Evolutionary conservation across 2,797 vertebrate genomes (phyloP).

Genomic region (Triplophysa yarkandensis): DNA sequence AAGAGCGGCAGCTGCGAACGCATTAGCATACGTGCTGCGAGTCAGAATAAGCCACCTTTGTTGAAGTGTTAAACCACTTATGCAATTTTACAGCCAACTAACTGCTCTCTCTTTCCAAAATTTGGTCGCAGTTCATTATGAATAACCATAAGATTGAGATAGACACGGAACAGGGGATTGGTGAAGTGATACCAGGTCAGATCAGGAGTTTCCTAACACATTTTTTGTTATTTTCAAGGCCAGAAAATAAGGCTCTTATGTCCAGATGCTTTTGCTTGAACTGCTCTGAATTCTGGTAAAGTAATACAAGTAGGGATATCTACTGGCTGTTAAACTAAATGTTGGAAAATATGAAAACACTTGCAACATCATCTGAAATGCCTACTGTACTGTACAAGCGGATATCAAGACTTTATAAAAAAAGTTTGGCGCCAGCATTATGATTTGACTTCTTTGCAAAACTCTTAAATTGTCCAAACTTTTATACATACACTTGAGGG

Average conservation of each 20-base stretch:
- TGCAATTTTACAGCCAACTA: slow-evolving; percentile 57
- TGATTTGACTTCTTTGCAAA: background rate
- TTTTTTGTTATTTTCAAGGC: slow-evolving; percentile 30
- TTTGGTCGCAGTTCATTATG: slow-evolving; percentile 52
- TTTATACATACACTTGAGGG: too few relatives aligned
- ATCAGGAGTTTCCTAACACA: slow-evolving; percentile 28
- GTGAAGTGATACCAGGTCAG: slow-evolving; percentile 36
- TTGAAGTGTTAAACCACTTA: slow-evolving; percentile 64
- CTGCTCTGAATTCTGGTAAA: slow-evolving; percentile 3
- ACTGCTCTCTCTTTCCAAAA: slow-evolving; percentile 44
- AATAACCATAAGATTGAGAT: slow-evolving; percentile 56
- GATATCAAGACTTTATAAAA: background rate
- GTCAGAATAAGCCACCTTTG: slow-evolving; percentile 65
- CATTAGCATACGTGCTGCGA: slow-evolving; percentile 66
- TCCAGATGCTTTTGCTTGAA: slow-evolving; percentile 3
- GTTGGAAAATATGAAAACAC: background rate
- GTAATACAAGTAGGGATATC: background rate
- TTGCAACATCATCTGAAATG: background rate
- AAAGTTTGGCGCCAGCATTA: background rate
- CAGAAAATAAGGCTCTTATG: slow-evolving; percentile 17
- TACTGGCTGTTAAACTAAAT: background rate
- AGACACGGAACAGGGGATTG: slow-evolving; percentile 30
- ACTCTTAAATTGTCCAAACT: too few relatives aligned
- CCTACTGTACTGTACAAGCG: background rate
- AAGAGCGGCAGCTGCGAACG: slow-evolving; percentile 66